Conservation (phyloP, 2,797 vertebrate genomes). For the Esox lucius region DNA sequence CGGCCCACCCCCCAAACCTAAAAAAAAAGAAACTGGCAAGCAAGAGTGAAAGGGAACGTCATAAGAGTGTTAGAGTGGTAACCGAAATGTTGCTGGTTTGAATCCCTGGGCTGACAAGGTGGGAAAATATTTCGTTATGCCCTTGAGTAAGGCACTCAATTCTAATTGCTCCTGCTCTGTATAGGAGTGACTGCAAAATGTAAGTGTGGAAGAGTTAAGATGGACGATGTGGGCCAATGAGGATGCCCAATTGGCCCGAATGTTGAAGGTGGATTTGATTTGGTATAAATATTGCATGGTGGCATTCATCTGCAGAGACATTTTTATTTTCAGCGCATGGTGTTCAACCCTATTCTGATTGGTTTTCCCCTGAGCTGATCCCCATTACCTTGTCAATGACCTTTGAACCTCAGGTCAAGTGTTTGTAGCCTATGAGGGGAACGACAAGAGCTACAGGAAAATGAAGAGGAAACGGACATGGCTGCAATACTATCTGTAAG, state of each 20-base stretch:
- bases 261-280: conserved; percentile 18
- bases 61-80: conserved; percentile 30
- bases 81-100: too few species aligned
- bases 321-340: conserved; percentile 77
- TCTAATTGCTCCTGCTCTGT: too few species aligned
- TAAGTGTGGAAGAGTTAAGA: conserved; percentile 34
- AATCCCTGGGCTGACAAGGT: too few species aligned
- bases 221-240: conserved; percentile 41
- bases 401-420: conserved; percentile 67
- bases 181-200: too few species aligned
- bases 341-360: conserved; percentile 66
- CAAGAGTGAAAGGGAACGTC: conserved; percentile 34
- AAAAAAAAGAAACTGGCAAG: conserved; percentile 23
- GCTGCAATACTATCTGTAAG: conserved; percentile 62
- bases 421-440: conserved; percentile 54
- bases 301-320: conserved; percentile 58
- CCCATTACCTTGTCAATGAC: conserved; percentile 56
- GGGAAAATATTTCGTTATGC: too few species aligned
- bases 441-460: conserved; percentile 10
- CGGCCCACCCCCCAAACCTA: too few species aligned
- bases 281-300: conserved; percentile 77
- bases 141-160: too few species aligned
- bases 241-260: neutral
- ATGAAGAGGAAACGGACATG: conserved; percentile 31
- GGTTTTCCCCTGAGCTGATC: conserved; percentile 79